Base-by-base conservation (phyloP, 2,113 vertebrate genomes). In the Muscicapa adusta region DNA sequence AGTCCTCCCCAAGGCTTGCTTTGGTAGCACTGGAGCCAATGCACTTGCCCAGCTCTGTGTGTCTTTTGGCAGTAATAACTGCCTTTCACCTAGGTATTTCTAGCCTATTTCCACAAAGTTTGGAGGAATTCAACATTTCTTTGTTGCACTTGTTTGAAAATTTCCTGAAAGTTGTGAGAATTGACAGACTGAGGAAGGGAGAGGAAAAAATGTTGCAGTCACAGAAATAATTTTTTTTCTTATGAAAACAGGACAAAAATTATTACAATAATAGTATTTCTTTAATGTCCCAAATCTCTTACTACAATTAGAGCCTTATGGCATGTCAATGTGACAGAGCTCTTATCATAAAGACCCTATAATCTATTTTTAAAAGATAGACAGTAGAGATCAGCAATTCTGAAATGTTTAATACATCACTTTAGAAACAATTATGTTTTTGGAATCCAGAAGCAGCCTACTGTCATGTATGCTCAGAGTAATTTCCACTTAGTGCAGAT, bases 401-500 rank as follows among this genome's bases (percentile, higher is more conserved):
- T 34, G 17, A 78, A 79, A 28, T 62, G 47, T 92, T 92, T 82
- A 79, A 81, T 92, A 4, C 28, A 74, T 73, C 75, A 80, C 62
- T 96, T 91, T 53, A 91, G 63, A 89, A 93, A 76, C 60, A 83
- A 83, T 60, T 76, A 50, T 3, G 13, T 43, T 86, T 87, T 84
- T 74, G 67, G 48, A 68, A 47, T 82, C 73, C 50, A 66, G 71
- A 85, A 92, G 67, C 73, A 38, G 48, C 89, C 63, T 89, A 81
- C 60, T 88, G 58, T 71, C 4, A 0, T 74, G 22, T 91, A 24
- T 43, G 56, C 60, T 89, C 8, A 36, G 66, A 90, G 43, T 51
- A 5, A 67, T 91, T 91, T 94, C 85, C 51, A 58, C 67, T 94
- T 83, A 93, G 40, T 71, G 56, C 56, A 60, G 47, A 90, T 95